Evolutionary conservation across 2,888 invertebrate species (phyloP).

Genomic region (Drosophila demipolita): DNA sequence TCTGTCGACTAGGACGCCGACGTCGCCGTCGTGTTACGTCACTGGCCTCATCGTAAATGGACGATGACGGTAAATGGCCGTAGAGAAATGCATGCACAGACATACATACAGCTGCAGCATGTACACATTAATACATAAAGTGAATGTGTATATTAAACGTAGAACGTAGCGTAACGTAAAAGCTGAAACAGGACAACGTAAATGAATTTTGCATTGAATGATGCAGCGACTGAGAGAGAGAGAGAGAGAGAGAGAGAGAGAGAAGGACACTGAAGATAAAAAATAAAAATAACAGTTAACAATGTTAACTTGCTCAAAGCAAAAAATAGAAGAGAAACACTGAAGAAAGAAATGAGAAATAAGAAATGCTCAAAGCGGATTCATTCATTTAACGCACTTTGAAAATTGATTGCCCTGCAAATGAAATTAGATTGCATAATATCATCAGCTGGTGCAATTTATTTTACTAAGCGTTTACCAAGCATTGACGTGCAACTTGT

Average conservation of each 20-base stretch:
- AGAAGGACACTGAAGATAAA: not conserved
- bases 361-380: not conserved
- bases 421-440: not conserved
- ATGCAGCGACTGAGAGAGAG: conserved; percentile 45
- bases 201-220: conserved; percentile 79
- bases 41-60: conserved; percentile 55
- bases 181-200: conserved; percentile 77
- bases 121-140: conserved; percentile 13
- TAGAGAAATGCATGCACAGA: conserved; percentile 19
- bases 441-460: not conserved
- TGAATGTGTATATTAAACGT: conserved; percentile 64
- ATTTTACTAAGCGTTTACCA: no score
- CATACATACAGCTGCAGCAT: not conserved
- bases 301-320: not conserved
- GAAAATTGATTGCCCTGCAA: not conserved
- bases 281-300: conserved; percentile 1
- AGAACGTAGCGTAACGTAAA: conserved; percentile 79
- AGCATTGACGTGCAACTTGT: no score
- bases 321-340: not conserved
- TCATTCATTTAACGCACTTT: conserved; percentile 1
- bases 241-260: conserved; percentile 17
- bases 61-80: conserved; percentile 62
- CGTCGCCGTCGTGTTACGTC: conserved; percentile 60
- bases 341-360: not conserved
- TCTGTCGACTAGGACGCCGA: conserved; percentile 37